phyloP scores from a whole-genome alignment of 2,888 invertebrate species.

The Thelaira solivaga region DNA sequence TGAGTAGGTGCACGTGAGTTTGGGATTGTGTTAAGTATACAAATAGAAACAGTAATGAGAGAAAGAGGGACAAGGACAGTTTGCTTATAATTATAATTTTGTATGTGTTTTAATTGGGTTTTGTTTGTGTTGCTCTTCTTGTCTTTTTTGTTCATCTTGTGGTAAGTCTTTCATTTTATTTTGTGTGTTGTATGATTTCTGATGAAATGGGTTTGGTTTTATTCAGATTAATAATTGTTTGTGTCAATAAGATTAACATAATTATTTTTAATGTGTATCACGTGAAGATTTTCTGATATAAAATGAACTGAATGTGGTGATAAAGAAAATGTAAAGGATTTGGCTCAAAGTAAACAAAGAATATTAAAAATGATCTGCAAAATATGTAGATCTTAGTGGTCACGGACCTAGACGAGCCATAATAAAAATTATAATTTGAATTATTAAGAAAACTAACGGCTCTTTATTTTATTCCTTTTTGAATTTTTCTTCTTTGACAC shows the following conservation, averaged over 20 bases:
- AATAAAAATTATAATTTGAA: too few relatives aligned
- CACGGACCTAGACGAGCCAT: too few relatives aligned
- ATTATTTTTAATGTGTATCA: neutral
- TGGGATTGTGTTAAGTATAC: neutral
- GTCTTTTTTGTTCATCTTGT: neutral
- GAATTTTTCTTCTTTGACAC: too few relatives aligned
- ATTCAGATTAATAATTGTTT: constrained; percentile 5
- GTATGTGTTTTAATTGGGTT: constrained; percentile 13
- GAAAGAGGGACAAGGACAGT: neutral
- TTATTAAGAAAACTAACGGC: too few relatives aligned
- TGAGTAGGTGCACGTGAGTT: neutral
- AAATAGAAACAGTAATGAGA: neutral
- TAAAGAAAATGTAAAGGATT: too few relatives aligned
- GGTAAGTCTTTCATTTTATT: neutral
- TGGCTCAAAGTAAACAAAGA: too few relatives aligned
- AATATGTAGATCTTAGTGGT: too few relatives aligned
- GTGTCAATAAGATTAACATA: neutral
- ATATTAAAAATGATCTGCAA: too few relatives aligned
- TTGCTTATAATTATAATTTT: neutral
- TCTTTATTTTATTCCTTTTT: too few relatives aligned
- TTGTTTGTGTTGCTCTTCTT: neutral
- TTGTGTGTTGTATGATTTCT: neutral
- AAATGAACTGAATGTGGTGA: neutral
- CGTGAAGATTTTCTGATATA: neutral
- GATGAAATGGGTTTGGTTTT: neutral